Evolutionary conservation across 2,797 vertebrate species (phyloP), one percentile per base, ranked within the genome.

Genomic region (Vultur gryphus): DNA sequence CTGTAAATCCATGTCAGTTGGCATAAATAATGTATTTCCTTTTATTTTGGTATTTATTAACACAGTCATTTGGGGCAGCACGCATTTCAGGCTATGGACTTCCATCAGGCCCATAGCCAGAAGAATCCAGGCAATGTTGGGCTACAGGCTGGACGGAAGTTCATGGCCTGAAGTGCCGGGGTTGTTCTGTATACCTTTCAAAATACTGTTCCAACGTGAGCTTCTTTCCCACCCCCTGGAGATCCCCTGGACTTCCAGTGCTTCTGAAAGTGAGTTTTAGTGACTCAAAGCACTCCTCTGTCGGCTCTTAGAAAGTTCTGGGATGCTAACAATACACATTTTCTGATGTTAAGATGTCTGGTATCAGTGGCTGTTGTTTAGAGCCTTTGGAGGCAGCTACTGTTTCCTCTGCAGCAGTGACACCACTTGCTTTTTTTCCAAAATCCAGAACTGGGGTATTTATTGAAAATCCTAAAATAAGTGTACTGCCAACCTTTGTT

Each of bases 121-220:
- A 41, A 84, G 55, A 78, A 67, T 21, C 43, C 71, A 69, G 66
- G 21, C 41, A 66, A 23, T 26, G 37, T 54, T 61, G 20, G 33
- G 62, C 59, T 41, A 9, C 0, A 3, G 58, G 37, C 12, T 3
- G 2, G n/a, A 31, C 2, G 2, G 21, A 70, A 76, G 6, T 48
- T 81, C 58, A 29, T 31, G 59, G n/a, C 29, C 62, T 35, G 19
- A 82, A 41, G 18, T 57, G 8, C 13, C 46, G 1, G 0, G 10
- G 21, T n/a, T 39, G 8, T 23, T 61, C 58, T 39, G 9, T 35
- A 3, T 5, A 21, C 35, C 29, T 84, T 86, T 65, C 16, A 72
- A 79, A 92, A 82, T 9, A 55, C 20, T 48, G 6, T 65, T 84
- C 58, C 69, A 78, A 17, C 1, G 0, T 41, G 13, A 73, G 62